Conservation (phyloP, 2,888 invertebrate species). For the Schrankia costaestrigalis region DNA sequence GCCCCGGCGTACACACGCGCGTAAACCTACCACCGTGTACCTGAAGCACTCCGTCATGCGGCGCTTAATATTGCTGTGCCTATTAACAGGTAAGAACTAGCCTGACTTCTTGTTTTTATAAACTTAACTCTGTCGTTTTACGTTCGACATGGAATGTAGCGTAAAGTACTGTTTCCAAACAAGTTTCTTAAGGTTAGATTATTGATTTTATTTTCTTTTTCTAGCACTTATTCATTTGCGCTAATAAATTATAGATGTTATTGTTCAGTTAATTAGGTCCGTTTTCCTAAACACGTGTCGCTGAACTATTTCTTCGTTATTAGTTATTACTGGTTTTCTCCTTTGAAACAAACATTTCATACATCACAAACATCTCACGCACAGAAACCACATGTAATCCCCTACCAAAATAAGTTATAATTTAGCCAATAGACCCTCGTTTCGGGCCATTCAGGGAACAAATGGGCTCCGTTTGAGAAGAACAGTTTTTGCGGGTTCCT, state of each 20-base stretch:
- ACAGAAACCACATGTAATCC: slow-evolving; percentile 18
- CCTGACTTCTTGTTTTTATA: slow-evolving; percentile 6
- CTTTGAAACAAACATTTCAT: too few species aligned
- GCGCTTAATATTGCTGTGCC: slow-evolving; percentile 61
- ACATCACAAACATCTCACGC: slow-evolving; percentile 25
- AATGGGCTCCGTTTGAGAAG: slow-evolving; percentile 52
- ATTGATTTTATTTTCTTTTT: too few species aligned
- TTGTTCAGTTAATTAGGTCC: too few species aligned
- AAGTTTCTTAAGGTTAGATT: slow-evolving; percentile 9
- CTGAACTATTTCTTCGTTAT: too few species aligned
- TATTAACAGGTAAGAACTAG: slow-evolving; percentile 63
- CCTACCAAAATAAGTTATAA: slow-evolving; percentile 55
- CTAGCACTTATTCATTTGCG: too few species aligned
- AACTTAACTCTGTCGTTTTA: too few species aligned
- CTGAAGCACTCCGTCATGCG: slow-evolving; percentile 59
- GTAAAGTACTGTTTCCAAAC: slow-evolving; percentile 4
- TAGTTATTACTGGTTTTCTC: too few species aligned
- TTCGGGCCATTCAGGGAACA: slow-evolving; percentile 44
- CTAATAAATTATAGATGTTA: too few species aligned
- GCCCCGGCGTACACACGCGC: slow-evolving; percentile 48
- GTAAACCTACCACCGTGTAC: slow-evolving; percentile 42
- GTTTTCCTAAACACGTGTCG: too few species aligned
- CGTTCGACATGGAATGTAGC: too few species aligned
- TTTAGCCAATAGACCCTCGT: slow-evolving; percentile 51
- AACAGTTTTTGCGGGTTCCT: slow-evolving; percentile 55